Evolutionary conservation across 2,888 invertebrate species (phyloP).

Genomic region (Ophion ellenae): DNA sequence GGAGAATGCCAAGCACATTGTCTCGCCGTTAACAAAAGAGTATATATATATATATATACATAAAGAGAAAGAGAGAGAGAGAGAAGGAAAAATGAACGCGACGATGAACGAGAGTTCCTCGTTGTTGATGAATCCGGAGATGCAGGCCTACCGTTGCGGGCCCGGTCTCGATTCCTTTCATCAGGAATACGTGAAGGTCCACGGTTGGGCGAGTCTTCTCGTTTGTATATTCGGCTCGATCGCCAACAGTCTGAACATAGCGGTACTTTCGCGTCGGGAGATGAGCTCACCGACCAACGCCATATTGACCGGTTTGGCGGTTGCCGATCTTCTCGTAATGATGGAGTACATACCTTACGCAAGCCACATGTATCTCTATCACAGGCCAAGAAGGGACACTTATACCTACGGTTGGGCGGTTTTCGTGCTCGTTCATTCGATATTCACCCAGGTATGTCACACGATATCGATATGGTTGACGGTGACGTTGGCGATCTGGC

Average conservation of each 20-base stretch:
- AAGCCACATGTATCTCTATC: conserved; percentile 90
- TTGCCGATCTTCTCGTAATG: conserved; percentile 97
- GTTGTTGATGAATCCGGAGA: conserved; percentile 28
- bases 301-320: conserved; percentile 94
- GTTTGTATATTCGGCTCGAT: conserved; percentile 96
- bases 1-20: too few relatives aligned
- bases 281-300: conserved; percentile 97
- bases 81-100: conserved; percentile 65
- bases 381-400: conserved; percentile 84
- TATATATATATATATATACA: too few relatives aligned
- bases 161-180: conserved; percentile 87
- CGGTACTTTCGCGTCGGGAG: conserved; percentile 94
- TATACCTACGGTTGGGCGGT: conserved; percentile 91
- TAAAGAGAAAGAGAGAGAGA: conserved; percentile 5
- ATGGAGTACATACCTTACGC: conserved; percentile 96
- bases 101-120: conserved; percentile 62
- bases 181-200: conserved; percentile 89
- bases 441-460: conserved; percentile 94
- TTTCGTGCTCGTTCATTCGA: conserved; percentile 95
- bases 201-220: conserved; percentile 93
- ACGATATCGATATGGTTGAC: conserved; percentile 97
- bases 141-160: conserved; percentile 84
- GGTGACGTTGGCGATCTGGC: conserved; percentile 96
- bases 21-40: too few relatives aligned
- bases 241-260: conserved; percentile 96